Evolutionary conservation across 2,797 vertebrate genomes (phyloP), one percentile per base, ranked within the genome.

Genomic region (Poecile montanus): DNA sequence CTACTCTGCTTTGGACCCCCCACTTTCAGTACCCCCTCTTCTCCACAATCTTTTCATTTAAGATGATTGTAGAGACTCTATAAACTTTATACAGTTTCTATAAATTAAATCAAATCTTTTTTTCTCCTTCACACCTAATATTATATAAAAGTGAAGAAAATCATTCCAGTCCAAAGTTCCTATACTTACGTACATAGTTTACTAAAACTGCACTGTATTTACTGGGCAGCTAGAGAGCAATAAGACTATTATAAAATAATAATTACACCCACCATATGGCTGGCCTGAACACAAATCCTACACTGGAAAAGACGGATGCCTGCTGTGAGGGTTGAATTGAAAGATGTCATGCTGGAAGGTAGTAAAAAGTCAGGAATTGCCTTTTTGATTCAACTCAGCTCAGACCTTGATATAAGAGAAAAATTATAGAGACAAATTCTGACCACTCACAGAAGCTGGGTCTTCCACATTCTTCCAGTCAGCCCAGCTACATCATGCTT

Each of bases 71-170:
- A 85, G 90, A 96, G 91, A 97, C 97, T 97, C 96, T 91, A 96
- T 98, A 98, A 98, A 98, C 76, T 94, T 98, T 97, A 97, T 96
- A 97, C 58, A 88, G 94, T 96, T 97, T 97, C 95, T 95, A 96
- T 97, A 98, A 97, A 97, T 86, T 88, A 94, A 93, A 97, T 71
- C 3, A 60, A 90, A 94, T 91, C 42, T 96, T 97, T 97, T 96
- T 96, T 97, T 50, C 88, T 91, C 56, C 67, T 95, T 96, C 20
- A 6, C 97, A 95, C 94, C 89, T 96, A 95, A 91, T 94, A 96
- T 96, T 40, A 94, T 92, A 94, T 96, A 96, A 97, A 97, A 95
- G 94, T 61, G 47, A 85, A 96, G 93, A 94, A 97, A 96, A 94
- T 95, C 8, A 70, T 91, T 93, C 74, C 74, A 94, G 85, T 83